Conservation (phyloP, 2,113 vertebrate species). For the Dascyllus trimaculatus region DNA sequence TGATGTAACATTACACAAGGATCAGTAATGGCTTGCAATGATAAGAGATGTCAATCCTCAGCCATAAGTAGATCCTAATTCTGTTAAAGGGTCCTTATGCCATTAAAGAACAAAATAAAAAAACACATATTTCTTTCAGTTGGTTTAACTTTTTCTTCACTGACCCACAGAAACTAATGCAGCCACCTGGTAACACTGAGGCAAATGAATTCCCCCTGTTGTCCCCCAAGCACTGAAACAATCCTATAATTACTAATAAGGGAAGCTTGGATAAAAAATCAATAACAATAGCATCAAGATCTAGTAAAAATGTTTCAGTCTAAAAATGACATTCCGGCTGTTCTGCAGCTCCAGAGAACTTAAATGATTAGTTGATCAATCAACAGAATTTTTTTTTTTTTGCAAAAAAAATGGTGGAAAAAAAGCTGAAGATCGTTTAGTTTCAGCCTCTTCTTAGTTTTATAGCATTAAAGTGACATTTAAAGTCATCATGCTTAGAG, state of each 20-base stretch:
- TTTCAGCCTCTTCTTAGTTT: no score
- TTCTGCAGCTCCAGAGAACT: not conserved
- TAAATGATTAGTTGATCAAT: not conserved
- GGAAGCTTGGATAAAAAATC: no score
- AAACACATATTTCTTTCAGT: no score
- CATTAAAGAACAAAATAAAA: no score
- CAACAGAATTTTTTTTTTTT: not conserved
- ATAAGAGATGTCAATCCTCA: no score
- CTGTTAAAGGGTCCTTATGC: no score
- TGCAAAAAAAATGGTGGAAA: not conserved
- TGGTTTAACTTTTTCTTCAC: no score
- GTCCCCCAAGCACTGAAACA: no score
- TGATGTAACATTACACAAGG: not conserved
- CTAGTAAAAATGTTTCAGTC: not conserved
- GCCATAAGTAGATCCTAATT: no score
- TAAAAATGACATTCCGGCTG: not conserved
- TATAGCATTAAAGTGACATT: no score
- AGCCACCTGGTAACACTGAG: not conserved
- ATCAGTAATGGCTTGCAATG: not conserved
- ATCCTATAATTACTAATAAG: not conserved
- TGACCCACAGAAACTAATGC: no score
- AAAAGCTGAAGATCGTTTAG: not conserved
- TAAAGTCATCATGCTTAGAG: not conserved
- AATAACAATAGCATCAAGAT: not conserved
- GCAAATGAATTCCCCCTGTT: not conserved